Base-by-base conservation (phyloP, 2,113 vertebrate genomes). In the Actinemys pallida region DNA sequence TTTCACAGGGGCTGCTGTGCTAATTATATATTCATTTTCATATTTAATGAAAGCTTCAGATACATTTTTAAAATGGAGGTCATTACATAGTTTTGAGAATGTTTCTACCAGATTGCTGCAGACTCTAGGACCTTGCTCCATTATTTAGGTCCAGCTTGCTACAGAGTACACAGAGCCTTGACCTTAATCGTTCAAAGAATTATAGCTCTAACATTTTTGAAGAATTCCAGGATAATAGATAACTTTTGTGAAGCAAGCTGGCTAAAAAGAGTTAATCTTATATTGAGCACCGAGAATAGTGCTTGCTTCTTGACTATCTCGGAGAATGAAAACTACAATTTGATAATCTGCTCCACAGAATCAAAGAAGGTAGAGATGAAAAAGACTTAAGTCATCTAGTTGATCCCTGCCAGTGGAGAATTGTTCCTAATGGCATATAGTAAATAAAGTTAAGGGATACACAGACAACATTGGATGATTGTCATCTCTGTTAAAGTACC, bases 301-400 rank as follows among this genome's bases (percentile, higher is more conserved):
- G 87, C 82, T 91, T 92, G 90, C 84, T 91, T 89, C 81, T 57
- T 90, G 94, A 76, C 90, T 42, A 39, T 91, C 78, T 1, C 52
- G 76, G 94, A 93, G 91, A 59, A 93, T 20, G 69, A 81, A 94
- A 93, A 92, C 72, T 69, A 72, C 93, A 94, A 90, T 88, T 52
- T 45, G 56, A 86, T 92, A 93, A 81, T 94, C 89, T 76, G 39
- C 6, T 76, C 11, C 75, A 76, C 39, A 45, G 75, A 47, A 47
- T 27, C 75, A 45, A 76, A 76, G 22, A 76, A 83, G 52, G 84
- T 86, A 75, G 22, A 86, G 82, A 53, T 39, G 52, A n/a, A 25
- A 75, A 76, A 76, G 75, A 81, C 69, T 69, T 39, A 49, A 56
- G 3, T 84, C 56, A 54, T 50, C 24, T 10, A 7, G 81, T 4